phyloP scores from a whole-genome alignment of 2,888 invertebrate genomes.

The Leucophenga maculata region DNA sequence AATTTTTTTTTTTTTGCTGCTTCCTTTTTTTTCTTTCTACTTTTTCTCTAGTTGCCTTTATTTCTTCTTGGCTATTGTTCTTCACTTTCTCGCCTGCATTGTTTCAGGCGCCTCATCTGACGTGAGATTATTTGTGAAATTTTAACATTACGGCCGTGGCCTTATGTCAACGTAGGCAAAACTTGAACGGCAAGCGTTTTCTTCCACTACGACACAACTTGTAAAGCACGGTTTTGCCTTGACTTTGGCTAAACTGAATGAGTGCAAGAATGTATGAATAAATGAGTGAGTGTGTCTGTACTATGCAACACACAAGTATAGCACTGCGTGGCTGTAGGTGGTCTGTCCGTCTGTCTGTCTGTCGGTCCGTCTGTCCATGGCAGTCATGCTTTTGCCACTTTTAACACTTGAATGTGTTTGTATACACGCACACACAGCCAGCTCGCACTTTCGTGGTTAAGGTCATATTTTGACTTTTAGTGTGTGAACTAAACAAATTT shows the following conservation, averaged over 20 bases:
- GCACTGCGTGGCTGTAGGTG: too few relatives aligned
- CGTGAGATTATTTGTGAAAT: slow-evolving; percentile 47
- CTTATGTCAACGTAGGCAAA: slow-evolving; percentile 51
- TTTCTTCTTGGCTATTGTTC: neutral
- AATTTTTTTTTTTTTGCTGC: neutral
- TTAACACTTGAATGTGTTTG: neutral
- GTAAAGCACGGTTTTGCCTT: slow-evolving; percentile 42
- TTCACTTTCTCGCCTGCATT: neutral
- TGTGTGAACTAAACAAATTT: neutral
- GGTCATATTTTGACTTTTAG: slow-evolving; percentile 17
- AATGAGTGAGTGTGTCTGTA: slow-evolving; percentile 3
- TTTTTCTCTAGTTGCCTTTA: slow-evolving; percentile 2
- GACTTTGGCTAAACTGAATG: slow-evolving; percentile 42
- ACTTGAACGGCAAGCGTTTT: slow-evolving; percentile 31
- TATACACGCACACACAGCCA: neutral
- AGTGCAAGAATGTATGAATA: neutral
- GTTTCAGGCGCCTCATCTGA: neutral
- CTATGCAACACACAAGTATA: too few relatives aligned
- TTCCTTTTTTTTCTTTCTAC: neutral
- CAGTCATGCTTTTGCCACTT: neutral
- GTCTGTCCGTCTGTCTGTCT: too few relatives aligned
- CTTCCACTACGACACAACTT: slow-evolving; percentile 22
- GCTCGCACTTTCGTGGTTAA: slow-evolving; percentile 13
- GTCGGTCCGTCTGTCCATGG: too few relatives aligned
- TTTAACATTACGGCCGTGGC: slow-evolving; percentile 52